Percentiles rank a stretch among this genome's conserved stretches.
phyloP scores from a whole-genome alignment of 2,797 vertebrate genomes.

The Amniataba percoides region DNA sequence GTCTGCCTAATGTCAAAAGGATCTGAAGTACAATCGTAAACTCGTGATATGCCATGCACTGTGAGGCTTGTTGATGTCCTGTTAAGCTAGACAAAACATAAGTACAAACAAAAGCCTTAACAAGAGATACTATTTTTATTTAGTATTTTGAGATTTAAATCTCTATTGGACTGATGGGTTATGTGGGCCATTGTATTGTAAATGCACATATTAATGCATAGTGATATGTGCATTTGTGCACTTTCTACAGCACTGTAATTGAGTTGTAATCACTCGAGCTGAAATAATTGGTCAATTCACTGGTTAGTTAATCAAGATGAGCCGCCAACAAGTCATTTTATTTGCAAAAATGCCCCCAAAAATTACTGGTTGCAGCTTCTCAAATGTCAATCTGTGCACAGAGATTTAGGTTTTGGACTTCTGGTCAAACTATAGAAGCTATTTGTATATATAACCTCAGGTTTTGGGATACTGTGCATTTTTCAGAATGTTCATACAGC shows the following conservation, averaged over 20 bases:
- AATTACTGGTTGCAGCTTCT: not conserved
- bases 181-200: not conserved
- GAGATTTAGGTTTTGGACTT: not conserved
- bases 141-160: not conserved
- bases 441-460: not conserved
- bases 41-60: not conserved
- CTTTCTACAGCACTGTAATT: not conserved
- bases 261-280: not conserved
- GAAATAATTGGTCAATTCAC: not conserved
- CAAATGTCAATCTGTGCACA: not conserved
- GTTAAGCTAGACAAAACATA: not conserved
- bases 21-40: conserved; percentile 11
- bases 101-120: not conserved
- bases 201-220: not conserved
- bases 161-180: not conserved
- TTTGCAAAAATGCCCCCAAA: not conserved
- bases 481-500: not conserved
- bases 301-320: not conserved
- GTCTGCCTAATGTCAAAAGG: conserved; percentile 23
- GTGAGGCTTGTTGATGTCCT: not conserved
- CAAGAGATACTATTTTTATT: not conserved
- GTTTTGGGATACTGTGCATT: not conserved
- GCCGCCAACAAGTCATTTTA: no score
- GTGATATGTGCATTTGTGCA: not conserved
- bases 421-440: not conserved